phyloP scores from a whole-genome alignment of 2,888 invertebrate species.

The Punctoribates punctum region DNA sequence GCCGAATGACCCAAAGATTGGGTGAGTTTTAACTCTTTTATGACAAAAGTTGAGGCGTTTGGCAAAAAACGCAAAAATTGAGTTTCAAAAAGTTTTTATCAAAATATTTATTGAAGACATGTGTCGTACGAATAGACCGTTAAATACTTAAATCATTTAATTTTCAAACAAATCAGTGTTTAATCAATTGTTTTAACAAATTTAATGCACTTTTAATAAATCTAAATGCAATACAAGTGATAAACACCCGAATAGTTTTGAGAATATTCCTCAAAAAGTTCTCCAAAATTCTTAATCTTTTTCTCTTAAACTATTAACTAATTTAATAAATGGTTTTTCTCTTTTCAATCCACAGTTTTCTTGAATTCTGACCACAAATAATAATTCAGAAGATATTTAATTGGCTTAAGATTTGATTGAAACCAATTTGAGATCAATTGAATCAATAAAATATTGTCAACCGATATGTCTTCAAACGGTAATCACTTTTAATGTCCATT shows the following conservation, averaged over 20 bases:
- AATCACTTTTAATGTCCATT: background rate
- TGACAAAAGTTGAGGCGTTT: background rate
- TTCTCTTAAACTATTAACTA: background rate
- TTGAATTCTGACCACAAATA: background rate
- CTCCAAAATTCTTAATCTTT: background rate
- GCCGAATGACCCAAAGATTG: background rate
- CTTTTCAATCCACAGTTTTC: background rate
- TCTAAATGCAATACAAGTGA: no score
- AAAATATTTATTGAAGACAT: background rate
- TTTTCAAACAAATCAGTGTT: background rate
- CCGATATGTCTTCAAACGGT: constrained; percentile 8
- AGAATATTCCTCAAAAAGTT: background rate
- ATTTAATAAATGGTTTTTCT: background rate
- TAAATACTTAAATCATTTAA: background rate
- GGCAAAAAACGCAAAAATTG: no score
- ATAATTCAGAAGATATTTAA: background rate
- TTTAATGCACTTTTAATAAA: no score
- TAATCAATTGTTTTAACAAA: background rate
- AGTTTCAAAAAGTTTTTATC: constrained; percentile 18
- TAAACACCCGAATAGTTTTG: no score
- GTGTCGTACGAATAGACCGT: constrained; percentile 24
- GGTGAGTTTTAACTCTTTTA: background rate
- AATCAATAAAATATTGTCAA: background rate
- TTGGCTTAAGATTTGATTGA: background rate
- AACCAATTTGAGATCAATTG: background rate